Conservation (phyloP, 2,888 invertebrate genomes). For the Dyspetes luteomarginatus region DNA sequence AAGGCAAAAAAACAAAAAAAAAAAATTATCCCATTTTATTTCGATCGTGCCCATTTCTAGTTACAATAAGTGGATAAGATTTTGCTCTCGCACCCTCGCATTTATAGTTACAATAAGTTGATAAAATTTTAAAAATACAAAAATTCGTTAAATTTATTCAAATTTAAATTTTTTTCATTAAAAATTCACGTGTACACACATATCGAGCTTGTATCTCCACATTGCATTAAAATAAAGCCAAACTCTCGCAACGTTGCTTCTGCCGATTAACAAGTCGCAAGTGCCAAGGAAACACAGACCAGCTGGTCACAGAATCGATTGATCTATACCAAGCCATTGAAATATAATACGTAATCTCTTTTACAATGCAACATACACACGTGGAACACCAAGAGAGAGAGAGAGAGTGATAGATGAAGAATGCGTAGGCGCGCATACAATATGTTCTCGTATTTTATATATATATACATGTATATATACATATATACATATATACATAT, state of each 20-base stretch:
- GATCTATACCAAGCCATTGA: conserved; percentile 63
- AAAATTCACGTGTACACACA: background rate
- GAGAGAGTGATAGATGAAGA: background rate
- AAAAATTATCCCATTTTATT: no score
- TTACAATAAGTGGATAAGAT: no score
- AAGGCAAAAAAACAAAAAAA: no score
- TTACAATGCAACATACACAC: conserved; percentile 40
- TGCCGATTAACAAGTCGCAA: conserved; percentile 53
- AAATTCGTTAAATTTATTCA: no score
- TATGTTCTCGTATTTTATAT: conserved; percentile 25
- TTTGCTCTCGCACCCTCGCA: no score
- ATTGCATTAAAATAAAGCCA: conserved; percentile 10
- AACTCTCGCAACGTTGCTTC: conserved; percentile 21
- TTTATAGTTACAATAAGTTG: no score
- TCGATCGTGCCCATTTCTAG: no score
- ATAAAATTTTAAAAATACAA: no score
- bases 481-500: background rate
- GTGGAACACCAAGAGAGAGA: conserved; percentile 16
- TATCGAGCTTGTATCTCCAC: conserved; percentile 7
- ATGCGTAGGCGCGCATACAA: conserved; percentile 58
- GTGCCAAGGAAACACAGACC: conserved; percentile 60
- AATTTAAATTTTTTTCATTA: background rate
- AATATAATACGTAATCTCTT: conserved; percentile 57
- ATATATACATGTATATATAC: background rate
- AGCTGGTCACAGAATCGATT: conserved; percentile 62